Evolutionary conservation across 2,888 invertebrate genomes (phyloP).

Genomic region (Orchestes rusci): DNA sequence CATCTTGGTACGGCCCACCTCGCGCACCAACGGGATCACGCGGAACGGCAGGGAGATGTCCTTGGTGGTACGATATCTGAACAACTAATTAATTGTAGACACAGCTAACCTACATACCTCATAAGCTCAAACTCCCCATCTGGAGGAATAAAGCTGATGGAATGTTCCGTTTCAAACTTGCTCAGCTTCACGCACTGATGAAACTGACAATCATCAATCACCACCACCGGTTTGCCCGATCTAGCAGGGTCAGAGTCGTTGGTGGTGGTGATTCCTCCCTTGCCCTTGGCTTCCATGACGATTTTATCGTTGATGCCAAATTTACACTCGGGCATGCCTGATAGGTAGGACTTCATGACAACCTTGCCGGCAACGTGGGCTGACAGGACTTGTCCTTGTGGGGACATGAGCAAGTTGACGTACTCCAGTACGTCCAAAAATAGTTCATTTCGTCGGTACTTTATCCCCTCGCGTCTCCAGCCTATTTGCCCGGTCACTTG

Average conservation of each 20-base stretch:
- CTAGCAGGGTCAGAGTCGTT: slow-evolving; percentile 68
- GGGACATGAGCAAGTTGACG: slow-evolving; percentile 98
- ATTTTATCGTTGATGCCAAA: slow-evolving; percentile 99
- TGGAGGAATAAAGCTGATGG: slow-evolving; percentile 99
- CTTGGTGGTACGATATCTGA: slow-evolving; percentile 93
- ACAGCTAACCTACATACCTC: slow-evolving; percentile 61
- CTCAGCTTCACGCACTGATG: slow-evolving; percentile 99
- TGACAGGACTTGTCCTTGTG: slow-evolving; percentile 97
- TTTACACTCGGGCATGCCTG: slow-evolving; percentile 99
- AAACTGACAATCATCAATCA: slow-evolving; percentile 99
- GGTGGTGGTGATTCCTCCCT: slow-evolving; percentile 62
- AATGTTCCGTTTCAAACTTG: slow-evolving; percentile 99
- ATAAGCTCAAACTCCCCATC: slow-evolving; percentile 99
- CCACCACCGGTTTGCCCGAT: slow-evolving; percentile 97
- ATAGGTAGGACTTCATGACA: slow-evolving; percentile 98
- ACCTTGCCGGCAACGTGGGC: slow-evolving; percentile 99
- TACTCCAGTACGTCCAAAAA: slow-evolving; percentile 98
- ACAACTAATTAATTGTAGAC: slow-evolving; percentile 3
- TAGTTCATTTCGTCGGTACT: slow-evolving; percentile 95
- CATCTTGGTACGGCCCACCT: slow-evolving; percentile 98
- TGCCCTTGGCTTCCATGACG: slow-evolving; percentile 92
- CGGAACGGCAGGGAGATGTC: slow-evolving; percentile 99
- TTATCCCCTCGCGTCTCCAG: slow-evolving; percentile 98
- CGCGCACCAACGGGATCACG: slow-evolving; percentile 95
- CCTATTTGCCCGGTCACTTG: slow-evolving; percentile 88